These are phyloP conservation scores for Penaeus indicus DNA, from an alignment of 1,140 invertebrate genomes.

Conservation along the genomic window DNA sequence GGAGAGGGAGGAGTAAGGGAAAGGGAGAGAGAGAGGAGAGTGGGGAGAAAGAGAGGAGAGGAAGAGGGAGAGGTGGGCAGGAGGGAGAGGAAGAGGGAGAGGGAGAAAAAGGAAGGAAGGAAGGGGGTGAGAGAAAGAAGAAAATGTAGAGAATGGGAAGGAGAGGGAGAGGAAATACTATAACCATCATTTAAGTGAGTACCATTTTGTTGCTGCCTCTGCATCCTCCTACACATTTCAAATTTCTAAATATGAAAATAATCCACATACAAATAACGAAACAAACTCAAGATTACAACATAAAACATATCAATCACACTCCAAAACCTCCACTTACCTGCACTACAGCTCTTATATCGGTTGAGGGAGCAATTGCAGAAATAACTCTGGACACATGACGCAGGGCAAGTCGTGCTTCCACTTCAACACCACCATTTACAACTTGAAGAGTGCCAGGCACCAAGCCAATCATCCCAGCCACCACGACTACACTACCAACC, in stretches of 20 bases:
- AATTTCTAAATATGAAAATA: no score
- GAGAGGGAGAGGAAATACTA: background rate
- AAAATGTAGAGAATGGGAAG: background rate
- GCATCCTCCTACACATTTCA: background rate
- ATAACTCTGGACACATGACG: slow-evolving; percentile 86
- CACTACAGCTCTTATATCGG: slow-evolving; percentile 80
- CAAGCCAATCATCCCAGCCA: slow-evolving; percentile 92
- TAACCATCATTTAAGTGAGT: no score
- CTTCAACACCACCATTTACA: slow-evolving; percentile 79
- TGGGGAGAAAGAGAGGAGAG: no score
- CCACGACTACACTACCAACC: slow-evolving; percentile 85
- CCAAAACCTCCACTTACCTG: slow-evolving; percentile 70
- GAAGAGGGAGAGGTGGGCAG: background rate
- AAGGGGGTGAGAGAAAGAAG: no score
- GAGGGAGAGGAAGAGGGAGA: no score
- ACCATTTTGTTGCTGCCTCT: background rate
- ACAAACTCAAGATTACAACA: slow-evolving; percentile 75
- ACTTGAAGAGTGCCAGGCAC: slow-evolving; percentile 87
- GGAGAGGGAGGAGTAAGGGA: no score
- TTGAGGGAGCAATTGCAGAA: slow-evolving; percentile 81
- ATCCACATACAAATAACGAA: slow-evolving; percentile 1
- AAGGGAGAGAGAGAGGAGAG: background rate
- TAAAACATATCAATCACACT: slow-evolving; percentile 11
- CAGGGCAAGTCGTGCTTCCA: slow-evolving; percentile 85
- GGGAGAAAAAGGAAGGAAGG: no score